A percentile compares a stretch with the other conserved stretches of the same genome.
phyloP scores from a whole-genome alignment of 2,888 invertebrate genomes.

The Mechanitis messenoides region DNA sequence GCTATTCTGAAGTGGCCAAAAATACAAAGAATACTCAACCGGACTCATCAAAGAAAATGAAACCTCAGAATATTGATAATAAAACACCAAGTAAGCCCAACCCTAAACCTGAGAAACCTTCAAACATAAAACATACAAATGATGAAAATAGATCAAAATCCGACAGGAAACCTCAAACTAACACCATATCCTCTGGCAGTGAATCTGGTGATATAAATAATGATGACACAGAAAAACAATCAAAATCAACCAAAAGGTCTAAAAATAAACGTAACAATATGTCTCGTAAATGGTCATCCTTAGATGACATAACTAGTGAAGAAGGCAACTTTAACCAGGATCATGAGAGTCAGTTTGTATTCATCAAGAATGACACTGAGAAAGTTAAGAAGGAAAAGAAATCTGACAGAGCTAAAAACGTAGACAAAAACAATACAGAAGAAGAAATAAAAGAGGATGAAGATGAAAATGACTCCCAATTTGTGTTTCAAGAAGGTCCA shows the following conservation, averaged over 20 bases:
- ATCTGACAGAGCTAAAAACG: conserved; percentile 47
- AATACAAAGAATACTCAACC: conserved; percentile 69
- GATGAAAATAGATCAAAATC: conserved; percentile 59
- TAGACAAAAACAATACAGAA: conserved; percentile 48
- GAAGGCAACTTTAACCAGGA: conserved; percentile 52
- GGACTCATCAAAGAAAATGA: conserved; percentile 68
- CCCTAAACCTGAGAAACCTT: conserved; percentile 59
- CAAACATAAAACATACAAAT: conserved; percentile 42
- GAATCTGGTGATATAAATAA: conserved; percentile 69
- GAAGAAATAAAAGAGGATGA: conserved; percentile 54
- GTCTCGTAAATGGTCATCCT: conserved; percentile 78
- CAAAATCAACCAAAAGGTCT: conserved; percentile 57
- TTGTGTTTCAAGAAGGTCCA: conserved; percentile 58
- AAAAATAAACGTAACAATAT: conserved; percentile 67
- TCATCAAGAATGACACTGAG: conserved; percentile 61
- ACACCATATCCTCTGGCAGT: conserved; percentile 67
- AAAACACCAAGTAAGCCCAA: conserved; percentile 56
- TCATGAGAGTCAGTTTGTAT: conserved; percentile 65
- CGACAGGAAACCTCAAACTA: conserved; percentile 57
- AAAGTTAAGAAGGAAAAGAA: conserved; percentile 65
- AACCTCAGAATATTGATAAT: conserved; percentile 55
- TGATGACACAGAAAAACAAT: conserved; percentile 61
- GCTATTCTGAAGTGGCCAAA: conserved; percentile 90
- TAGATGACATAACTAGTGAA: conserved; percentile 72
- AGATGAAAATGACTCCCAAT: conserved; percentile 53